phyloP scores from a whole-genome alignment of 1,140 invertebrate genomes.

The Goniozus legneri region DNA sequence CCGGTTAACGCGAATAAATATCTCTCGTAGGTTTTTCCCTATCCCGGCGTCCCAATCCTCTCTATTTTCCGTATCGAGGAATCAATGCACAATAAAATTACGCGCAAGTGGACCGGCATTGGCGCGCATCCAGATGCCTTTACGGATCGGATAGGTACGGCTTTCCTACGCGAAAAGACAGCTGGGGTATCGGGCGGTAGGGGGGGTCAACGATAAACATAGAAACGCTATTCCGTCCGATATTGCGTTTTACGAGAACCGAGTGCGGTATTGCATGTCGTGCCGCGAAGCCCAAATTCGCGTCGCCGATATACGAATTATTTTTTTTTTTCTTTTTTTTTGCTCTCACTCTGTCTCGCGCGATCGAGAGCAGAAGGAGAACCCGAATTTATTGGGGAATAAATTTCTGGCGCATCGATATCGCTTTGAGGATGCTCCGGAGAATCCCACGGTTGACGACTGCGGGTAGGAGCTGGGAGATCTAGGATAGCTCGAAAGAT shows the following conservation, averaged over 20 bases:
- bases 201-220: constrained; percentile 14
- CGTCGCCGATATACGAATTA: background rate
- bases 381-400: background rate
- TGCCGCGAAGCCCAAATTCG: background rate
- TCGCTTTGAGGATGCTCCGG: constrained; percentile 24
- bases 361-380: background rate
- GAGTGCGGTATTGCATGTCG: background rate
- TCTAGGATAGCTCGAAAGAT: too few relatives aligned
- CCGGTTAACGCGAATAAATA: too few relatives aligned
- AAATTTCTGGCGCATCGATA: background rate
- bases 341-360: background rate
- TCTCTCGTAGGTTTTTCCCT: too few relatives aligned
- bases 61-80: too few relatives aligned
- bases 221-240: constrained; percentile 13
- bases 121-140: constrained; percentile 28
- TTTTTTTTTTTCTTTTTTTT: background rate
- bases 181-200: too few relatives aligned
- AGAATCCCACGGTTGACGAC: constrained; percentile 14
- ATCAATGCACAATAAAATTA: constrained; percentile 27
- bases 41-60: too few relatives aligned
- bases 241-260: constrained; percentile 15
- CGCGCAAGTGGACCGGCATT: constrained; percentile 14
- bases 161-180: too few relatives aligned
- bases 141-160: constrained; percentile 27
- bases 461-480: too few relatives aligned